Conservation (phyloP, 2,797 vertebrate genomes). For the Poecile montanus region DNA sequence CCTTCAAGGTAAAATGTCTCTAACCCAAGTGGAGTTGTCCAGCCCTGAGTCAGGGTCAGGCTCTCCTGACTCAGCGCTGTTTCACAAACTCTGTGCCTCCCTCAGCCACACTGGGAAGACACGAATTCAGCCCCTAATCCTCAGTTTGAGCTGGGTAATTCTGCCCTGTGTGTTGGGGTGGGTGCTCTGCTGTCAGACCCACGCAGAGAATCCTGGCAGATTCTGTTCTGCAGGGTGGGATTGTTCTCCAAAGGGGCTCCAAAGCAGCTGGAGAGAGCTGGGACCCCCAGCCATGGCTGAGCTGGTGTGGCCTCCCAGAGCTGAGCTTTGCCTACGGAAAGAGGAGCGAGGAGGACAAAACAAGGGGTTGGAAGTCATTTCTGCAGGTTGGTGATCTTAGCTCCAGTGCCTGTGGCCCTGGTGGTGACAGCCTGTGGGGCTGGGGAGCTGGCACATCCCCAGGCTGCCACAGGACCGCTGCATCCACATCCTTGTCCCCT, state of each 20-base stretch:
- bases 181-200: background rate
- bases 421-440: background rate
- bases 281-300: background rate
- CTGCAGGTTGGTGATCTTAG: background rate
- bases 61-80: background rate
- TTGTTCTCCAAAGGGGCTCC: background rate
- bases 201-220: background rate
- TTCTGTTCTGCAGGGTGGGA: background rate
- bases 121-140: background rate
- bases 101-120: background rate
- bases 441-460: background rate
- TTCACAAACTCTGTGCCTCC: background rate
- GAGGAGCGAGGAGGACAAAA: background rate
- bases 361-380: background rate
- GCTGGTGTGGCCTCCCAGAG: background rate
- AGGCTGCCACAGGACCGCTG: background rate
- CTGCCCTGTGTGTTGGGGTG: background rate
- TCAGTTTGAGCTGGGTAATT: background rate
- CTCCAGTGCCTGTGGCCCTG: background rate
- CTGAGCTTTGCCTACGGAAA: background rate
- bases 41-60: background rate
- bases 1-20: background rate
- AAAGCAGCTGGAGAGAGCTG: background rate
- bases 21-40: rapidly evolving
- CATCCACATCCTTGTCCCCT: background rate